phyloP scores from a whole-genome alignment of 2,797 vertebrate genomes.

The Hippopotamyrus pictus region DNA sequence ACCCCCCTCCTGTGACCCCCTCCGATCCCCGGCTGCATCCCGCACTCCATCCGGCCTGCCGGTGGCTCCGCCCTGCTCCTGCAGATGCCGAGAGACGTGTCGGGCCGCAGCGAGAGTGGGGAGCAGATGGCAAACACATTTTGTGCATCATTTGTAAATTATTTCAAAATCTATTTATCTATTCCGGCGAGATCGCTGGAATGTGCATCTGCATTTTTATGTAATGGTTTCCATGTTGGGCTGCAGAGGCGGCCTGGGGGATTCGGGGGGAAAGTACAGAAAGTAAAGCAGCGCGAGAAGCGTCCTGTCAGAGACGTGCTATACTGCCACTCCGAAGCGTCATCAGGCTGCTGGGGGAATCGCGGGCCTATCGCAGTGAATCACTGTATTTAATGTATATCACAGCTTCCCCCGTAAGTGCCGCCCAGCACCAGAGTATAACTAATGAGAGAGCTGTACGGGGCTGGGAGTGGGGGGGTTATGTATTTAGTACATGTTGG shows the following conservation, averaged over 20 bases:
- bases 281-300: slow-evolving; percentile 45
- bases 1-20: too few relatives aligned
- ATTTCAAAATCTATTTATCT: slow-evolving; percentile 83
- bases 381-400: slow-evolving; percentile 43
- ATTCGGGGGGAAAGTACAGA: slow-evolving; percentile 37
- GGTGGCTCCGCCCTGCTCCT: not conserved
- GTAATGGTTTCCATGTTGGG: slow-evolving; percentile 81
- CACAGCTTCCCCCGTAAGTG: slow-evolving; percentile 33
- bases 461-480: not conserved
- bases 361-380: slow-evolving; percentile 28
- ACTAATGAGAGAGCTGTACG: slow-evolving; percentile 4
- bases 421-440: not conserved
- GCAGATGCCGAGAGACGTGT: not conserved
- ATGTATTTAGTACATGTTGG: not conserved
- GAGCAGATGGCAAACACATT: slow-evolving; percentile 79
- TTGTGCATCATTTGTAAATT: slow-evolving; percentile 80
- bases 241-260: slow-evolving; percentile 54
- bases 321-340: slow-evolving; percentile 54
- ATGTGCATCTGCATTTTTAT: slow-evolving; percentile 76
- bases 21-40: not conserved
- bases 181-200: slow-evolving; percentile 83
- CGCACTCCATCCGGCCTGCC: not conserved
- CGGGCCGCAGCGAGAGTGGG: not conserved
- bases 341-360: slow-evolving; percentile 38
- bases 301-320: slow-evolving; percentile 44